Conservation (phyloP, 2,888 invertebrate species). For the Psococerastis gibbosa region DNA sequence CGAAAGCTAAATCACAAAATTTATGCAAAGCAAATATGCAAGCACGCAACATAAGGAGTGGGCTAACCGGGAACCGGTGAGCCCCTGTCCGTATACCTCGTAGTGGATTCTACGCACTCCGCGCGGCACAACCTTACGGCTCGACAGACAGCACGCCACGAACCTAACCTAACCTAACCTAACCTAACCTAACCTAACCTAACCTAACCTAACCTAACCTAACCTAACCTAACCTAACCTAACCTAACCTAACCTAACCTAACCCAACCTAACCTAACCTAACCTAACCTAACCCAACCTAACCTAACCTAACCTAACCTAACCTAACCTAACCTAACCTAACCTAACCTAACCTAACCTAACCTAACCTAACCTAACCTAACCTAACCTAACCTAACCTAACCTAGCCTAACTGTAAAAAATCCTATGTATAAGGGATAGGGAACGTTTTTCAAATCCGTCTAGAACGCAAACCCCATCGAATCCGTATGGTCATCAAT, state of each 20-base stretch:
- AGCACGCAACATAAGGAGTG: too few species aligned
- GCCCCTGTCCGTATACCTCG: too few species aligned
- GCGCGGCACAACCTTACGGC: too few species aligned
- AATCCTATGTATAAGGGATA: too few species aligned
- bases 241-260: constrained; percentile 14
- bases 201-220: constrained; percentile 15
- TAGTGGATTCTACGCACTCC: too few species aligned
- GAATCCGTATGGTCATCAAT: too few species aligned
- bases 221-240: constrained; percentile 14
- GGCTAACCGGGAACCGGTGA: constrained; percentile 9
- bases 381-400: constrained; percentile 1
- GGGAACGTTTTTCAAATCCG: too few species aligned
- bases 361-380: constrained; percentile 1
- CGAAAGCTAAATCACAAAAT: too few species aligned
- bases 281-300: constrained; percentile 11
- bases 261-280: constrained; percentile 13
- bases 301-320: constrained; percentile 1
- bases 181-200: constrained; percentile 12
- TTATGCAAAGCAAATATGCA: too few species aligned
- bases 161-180: constrained; percentile 15
- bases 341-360: constrained; percentile 1
- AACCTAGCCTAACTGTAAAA: background rate
- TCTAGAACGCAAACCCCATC: too few species aligned
- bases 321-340: constrained; percentile 1
- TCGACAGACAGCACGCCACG: too few species aligned